Evolutionary conservation across 1,140 invertebrate species (phyloP).

Genomic region (Doryteuthis pealeii): DNA sequence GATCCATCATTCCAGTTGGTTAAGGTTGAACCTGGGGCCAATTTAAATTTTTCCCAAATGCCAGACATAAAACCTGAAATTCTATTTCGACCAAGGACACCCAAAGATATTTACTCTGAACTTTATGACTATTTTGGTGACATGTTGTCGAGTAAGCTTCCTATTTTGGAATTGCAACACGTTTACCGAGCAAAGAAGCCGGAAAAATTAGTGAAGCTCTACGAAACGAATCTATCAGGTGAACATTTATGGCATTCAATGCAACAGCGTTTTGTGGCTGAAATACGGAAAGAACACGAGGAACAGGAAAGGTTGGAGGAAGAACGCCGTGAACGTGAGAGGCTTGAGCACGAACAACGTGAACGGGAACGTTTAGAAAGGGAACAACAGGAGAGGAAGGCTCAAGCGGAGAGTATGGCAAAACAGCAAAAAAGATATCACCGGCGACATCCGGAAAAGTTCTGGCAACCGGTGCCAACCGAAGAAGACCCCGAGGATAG

Average conservation of each 20-base stretch:
- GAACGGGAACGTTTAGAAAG: slow-evolving; percentile 18
- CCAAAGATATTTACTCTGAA: slow-evolving; percentile 45
- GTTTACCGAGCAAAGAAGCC: slow-evolving; percentile 34
- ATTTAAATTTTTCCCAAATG: no score
- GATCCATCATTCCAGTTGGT: neutral
- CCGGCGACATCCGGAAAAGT: no score
- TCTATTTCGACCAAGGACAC: slow-evolving; percentile 19
- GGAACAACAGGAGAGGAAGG: neutral
- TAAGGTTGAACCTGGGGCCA: neutral
- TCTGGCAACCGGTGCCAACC: neutral
- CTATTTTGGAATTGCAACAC: slow-evolving; percentile 28
- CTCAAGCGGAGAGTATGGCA: no score
- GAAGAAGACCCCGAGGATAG: neutral
- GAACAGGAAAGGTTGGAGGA: slow-evolving; percentile 24
- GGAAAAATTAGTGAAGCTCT: slow-evolving; percentile 33
- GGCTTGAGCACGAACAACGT: slow-evolving; percentile 22
- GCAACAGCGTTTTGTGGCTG: slow-evolving; percentile 31
- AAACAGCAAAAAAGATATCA: no score
- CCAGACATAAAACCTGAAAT: no score
- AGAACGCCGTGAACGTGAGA: slow-evolving; percentile 21
- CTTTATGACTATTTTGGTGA: slow-evolving; percentile 57
- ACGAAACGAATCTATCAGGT: slow-evolving; percentile 39
- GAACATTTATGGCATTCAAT: slow-evolving; percentile 48
- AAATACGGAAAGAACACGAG: slow-evolving; percentile 27
- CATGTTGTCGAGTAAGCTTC: slow-evolving; percentile 41